Evolutionary conservation across 2,113 vertebrate genomes (phyloP).

Genomic region (Athene noctua): DNA sequence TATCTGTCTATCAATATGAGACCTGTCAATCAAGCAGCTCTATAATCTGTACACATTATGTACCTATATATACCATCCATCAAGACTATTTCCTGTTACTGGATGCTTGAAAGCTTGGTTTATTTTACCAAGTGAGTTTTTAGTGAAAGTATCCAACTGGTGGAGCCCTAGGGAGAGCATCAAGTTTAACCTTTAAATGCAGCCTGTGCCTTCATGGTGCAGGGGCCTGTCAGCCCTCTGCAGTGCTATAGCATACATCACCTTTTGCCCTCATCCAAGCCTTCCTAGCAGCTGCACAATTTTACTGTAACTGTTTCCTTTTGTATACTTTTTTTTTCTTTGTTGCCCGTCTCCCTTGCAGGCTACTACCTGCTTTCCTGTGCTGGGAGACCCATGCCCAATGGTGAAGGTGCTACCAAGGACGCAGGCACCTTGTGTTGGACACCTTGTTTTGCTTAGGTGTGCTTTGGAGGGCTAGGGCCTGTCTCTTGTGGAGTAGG

Average conservation of each 20-base stretch:
- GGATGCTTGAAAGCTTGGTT: neutral
- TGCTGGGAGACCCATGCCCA: neutral
- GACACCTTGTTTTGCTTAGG: neutral
- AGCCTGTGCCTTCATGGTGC: neutral
- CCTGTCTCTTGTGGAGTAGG: neutral
- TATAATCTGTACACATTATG: neutral
- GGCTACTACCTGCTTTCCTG: neutral
- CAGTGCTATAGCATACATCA: neutral
- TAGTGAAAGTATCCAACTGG: neutral
- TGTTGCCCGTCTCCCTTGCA: rapidly evolving
- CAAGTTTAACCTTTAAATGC: neutral
- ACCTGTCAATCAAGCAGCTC: neutral
- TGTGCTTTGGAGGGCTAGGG: neutral
- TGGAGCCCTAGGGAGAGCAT: neutral
- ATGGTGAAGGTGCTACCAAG: neutral
- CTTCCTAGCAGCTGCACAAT: neutral
- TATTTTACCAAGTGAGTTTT: neutral
- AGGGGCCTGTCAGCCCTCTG: neutral
- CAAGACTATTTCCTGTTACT: neutral
- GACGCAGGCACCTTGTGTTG: rapidly evolving
- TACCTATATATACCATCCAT: neutral
- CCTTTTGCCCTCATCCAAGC: neutral
- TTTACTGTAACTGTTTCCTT: neutral
- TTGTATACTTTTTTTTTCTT: neutral
- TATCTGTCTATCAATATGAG: neutral